Percentiles rank a stretch among this genome's conserved stretches.
Evolutionary conservation across 2,113 vertebrate genomes (phyloP).

Genomic region (Synchiropus splendidus): DNA sequence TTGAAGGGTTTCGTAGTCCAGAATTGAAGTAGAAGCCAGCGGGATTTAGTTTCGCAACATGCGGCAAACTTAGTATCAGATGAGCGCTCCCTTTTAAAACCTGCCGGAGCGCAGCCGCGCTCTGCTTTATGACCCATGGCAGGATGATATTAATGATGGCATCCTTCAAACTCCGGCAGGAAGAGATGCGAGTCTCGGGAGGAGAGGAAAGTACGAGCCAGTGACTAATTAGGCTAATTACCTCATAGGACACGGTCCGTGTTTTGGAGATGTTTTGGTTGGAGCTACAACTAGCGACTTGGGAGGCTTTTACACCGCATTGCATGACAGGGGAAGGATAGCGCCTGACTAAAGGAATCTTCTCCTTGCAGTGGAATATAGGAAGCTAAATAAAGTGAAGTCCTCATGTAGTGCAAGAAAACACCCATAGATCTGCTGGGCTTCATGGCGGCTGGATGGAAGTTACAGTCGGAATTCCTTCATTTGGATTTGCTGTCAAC

Average conservation of each 20-base stretch:
- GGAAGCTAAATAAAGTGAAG: no score
- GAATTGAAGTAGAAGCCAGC: conserved; percentile 4
- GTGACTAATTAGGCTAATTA: conserved; percentile 56
- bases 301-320: conserved; percentile 16
- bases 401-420: no score
- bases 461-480: no score
- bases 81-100: no score
- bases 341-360: no score
- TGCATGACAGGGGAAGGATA: conserved; percentile 14
- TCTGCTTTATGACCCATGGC: conserved; percentile 46
- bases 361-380: no score
- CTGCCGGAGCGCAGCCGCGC: conserved; percentile 11
- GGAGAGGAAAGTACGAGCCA: conserved; percentile 22
- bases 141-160: conserved; percentile 43
- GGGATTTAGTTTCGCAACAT: no score
- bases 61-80: no score
- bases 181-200: conserved; percentile 22
- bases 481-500: no score
- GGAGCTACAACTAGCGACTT: conserved; percentile 27
- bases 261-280: conserved; percentile 35
- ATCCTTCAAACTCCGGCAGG: conserved; percentile 23
- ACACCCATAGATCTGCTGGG: no score
- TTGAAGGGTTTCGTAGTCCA: neutral
- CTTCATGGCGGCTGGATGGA: no score
- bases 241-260: conserved; percentile 38